phyloP scores from a whole-genome alignment of 2,888 invertebrate species.

The Hydriomena furcata region DNA sequence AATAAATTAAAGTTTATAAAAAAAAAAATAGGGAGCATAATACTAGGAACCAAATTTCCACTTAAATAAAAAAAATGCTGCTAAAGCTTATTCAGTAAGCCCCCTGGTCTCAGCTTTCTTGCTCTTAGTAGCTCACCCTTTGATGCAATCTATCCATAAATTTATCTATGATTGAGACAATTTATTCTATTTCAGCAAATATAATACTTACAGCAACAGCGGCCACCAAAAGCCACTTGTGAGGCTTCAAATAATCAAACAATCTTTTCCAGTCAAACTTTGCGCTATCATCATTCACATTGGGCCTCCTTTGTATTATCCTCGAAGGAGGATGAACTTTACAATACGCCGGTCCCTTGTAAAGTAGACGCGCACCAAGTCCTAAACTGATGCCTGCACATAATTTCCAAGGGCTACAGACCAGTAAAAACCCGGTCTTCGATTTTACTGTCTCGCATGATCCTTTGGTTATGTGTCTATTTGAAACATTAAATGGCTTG shows the following conservation, averaged over 20 bases:
- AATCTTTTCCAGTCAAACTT: slow-evolving; percentile 92
- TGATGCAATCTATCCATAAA: too few species aligned
- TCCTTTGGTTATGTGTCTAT: slow-evolving; percentile 57
- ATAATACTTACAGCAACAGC: slow-evolving; percentile 90
- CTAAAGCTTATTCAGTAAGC: too few species aligned
- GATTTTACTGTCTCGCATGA: slow-evolving; percentile 55
- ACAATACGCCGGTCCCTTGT: slow-evolving; percentile 85
- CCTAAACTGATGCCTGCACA: slow-evolving; percentile 75
- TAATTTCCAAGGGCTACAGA: slow-evolving; percentile 73
- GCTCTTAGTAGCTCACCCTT: too few species aligned
- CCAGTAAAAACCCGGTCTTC: slow-evolving; percentile 53
- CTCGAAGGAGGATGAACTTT: slow-evolving; percentile 82
- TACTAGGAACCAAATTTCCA: too few species aligned
- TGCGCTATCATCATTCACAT: slow-evolving; percentile 74
- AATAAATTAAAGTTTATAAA: too few species aligned
- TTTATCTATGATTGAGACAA: too few species aligned
- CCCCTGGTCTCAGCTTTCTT: too few species aligned
- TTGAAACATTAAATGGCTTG: slow-evolving; percentile 56
- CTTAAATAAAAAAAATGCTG: too few species aligned
- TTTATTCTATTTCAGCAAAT: neutral
- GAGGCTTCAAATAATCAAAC: slow-evolving; percentile 88
- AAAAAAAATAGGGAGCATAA: too few species aligned
- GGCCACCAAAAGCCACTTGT: slow-evolving; percentile 89
- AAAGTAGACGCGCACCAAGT: slow-evolving; percentile 59
- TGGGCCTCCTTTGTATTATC: slow-evolving; percentile 81